Percentiles rank a stretch among this genome's conserved stretches.
Conservation (phyloP, 2,888 invertebrate species). For the Drosophila birchii region DNA sequence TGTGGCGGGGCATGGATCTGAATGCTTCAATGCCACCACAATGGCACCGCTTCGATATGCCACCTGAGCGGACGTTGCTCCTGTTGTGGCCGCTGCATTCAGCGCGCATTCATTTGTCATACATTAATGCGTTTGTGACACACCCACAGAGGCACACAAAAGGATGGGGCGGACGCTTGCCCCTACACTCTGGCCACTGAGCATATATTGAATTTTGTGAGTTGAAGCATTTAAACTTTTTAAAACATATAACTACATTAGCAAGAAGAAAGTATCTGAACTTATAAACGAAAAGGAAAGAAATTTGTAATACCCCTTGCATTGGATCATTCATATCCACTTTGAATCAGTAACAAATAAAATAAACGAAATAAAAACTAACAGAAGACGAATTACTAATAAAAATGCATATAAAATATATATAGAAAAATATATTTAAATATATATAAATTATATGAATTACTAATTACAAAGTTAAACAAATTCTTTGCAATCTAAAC, state of each 20-base stretch:
- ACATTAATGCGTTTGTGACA: conserved; percentile 66
- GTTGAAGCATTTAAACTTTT: conserved; percentile 72
- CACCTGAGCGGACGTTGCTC: conserved; percentile 31
- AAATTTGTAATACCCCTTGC: no score
- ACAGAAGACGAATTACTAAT: no score
- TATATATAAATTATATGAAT: neutral
- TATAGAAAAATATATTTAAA: neutral
- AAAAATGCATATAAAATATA: no score
- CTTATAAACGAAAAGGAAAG: neutral
- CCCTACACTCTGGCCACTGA: conserved; percentile 19
- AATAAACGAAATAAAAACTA: no score
- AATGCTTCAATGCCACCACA: conserved; percentile 43
- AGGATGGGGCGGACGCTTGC: neutral
- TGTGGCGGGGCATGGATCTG: neutral
- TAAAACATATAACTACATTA: conserved; percentile 52
- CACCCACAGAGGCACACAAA: conserved; percentile 14
- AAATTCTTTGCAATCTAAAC: neutral
- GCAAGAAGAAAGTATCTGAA: neutral
- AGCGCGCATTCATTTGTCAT: conserved; percentile 67
- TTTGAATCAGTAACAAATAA: no score
- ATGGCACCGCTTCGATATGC: conserved; percentile 29
- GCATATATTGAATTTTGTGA: conserved; percentile 77
- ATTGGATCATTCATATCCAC: no score
- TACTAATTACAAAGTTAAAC: neutral
- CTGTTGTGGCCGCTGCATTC: conserved; percentile 29